Evolutionary conservation across 2,888 invertebrate genomes (phyloP), one percentile per base, ranked within the genome.

Genomic region (Siphlonurus alternatus): DNA sequence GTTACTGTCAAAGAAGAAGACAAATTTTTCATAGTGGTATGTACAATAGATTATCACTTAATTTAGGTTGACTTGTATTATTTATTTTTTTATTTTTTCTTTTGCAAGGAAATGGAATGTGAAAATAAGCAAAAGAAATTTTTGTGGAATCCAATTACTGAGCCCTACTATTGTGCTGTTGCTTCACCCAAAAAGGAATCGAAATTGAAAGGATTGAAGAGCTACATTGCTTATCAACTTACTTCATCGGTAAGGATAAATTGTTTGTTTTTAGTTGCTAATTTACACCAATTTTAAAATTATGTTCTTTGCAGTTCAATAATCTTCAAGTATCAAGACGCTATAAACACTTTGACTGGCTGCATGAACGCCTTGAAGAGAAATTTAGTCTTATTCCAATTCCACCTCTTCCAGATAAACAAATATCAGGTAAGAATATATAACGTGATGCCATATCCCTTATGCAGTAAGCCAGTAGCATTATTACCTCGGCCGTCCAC

Each of bases 321-420:
- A 90, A 90, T 73, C 89, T 93, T 70, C 92, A 93, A 80, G 97
- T 93, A 25, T 91, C 90, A 53, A 83, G 98, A 68, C 83, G 98
- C 70, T 98, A 97, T 78, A 99, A 99, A 76, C 98, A 98, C 76
- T 99, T 99, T 77, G 98, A 99, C 79, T 99, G 99, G 99, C 77
- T 99, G 63, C 96, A 97, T 76, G 93, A 93, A 74, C 83, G 96
- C 70, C 78, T 99, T 67, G 87, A 88, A 71, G 93, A 92, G 69
- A 99, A 99, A 77, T 99, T 93, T 76, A 87, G 92, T 69, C 83
- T 96, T 63, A 88, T 98, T 71, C 93, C 96, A 1, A 89, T 98
- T 71, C 98, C 99, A 65, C 97, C 98, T 1, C 76, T 99, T 67
- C 99, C 99, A 15, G 98, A 98, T 74, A 99, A 99, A 78, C 95